phyloP scores from a whole-genome alignment of 2,888 invertebrate species.

The Microctonus brassicae region DNA sequence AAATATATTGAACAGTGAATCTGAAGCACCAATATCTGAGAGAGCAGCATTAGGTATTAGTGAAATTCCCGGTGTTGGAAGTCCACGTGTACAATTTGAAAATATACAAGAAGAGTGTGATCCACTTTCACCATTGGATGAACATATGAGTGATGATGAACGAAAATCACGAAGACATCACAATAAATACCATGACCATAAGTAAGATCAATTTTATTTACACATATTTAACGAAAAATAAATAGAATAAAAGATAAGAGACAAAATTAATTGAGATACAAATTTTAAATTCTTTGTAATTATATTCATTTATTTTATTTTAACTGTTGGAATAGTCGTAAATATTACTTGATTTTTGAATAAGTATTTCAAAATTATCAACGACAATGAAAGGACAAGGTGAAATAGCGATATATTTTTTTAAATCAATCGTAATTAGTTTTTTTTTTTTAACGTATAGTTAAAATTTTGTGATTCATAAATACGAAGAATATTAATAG shows the following conservation, averaged over 20 bases:
- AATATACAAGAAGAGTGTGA: constrained; percentile 62
- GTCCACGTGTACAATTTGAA: constrained; percentile 65
- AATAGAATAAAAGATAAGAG: background rate
- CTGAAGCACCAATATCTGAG: constrained; percentile 65
- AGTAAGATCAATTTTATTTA: constrained; percentile 51
- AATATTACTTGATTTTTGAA: too few species aligned
- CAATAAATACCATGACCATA: constrained; percentile 66
- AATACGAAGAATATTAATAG: too few species aligned
- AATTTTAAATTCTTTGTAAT: background rate
- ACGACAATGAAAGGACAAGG: too few species aligned
- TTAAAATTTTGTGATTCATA: too few species aligned
- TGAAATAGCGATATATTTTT: too few species aligned
- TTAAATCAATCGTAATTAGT: too few species aligned
- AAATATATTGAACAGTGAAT: constrained; percentile 54
- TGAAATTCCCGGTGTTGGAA: constrained; percentile 59
- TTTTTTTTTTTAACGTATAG: too few species aligned
- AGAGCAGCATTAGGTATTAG: constrained; percentile 61
- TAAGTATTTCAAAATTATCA: too few species aligned
- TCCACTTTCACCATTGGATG: constrained; percentile 43
- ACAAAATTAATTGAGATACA: constrained; percentile 2
- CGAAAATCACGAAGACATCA: constrained; percentile 63
- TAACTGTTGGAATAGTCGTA: too few species aligned
- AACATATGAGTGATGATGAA: constrained; percentile 59
- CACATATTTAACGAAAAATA: background rate
- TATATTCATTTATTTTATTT: too few species aligned